These are phyloP conservation scores for Platysternon megacephalum DNA, from an alignment of 2,113 vertebrate genomes.

Conservation along the genomic window DNA sequence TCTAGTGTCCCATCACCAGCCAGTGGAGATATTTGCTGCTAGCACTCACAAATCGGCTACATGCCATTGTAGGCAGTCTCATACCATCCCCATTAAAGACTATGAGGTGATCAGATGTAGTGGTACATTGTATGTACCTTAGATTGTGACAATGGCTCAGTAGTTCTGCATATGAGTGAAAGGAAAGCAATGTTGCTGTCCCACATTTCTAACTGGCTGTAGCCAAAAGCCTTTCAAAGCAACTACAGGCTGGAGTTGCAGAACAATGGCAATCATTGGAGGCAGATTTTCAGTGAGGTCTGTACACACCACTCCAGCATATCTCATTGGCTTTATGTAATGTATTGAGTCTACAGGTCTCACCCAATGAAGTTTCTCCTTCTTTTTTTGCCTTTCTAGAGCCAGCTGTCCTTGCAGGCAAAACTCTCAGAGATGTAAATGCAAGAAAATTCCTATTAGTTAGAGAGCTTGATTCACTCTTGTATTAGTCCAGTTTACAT, in stretches of 20 bases:
- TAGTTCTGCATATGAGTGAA: accelerated
- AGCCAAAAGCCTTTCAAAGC: not conserved
- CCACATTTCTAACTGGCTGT: not conserved
- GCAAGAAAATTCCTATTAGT: not conserved
- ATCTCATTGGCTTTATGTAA: accelerated
- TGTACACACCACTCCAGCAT: not conserved
- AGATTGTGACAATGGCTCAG: not conserved
- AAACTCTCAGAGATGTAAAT: not conserved
- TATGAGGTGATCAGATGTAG: not conserved
- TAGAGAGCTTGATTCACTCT: not conserved
- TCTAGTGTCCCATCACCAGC: too few species aligned
- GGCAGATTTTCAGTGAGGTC: not conserved
- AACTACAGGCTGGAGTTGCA: too few species aligned
- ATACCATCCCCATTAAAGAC: not conserved
- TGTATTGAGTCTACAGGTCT: not conserved
- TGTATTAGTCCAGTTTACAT: not conserved
- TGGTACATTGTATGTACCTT: not conserved
- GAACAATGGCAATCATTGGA: not conserved
- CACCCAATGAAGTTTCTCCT: not conserved
- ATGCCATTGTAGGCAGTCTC: too few species aligned
- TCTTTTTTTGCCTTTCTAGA: not conserved
- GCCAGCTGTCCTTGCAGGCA: not conserved
- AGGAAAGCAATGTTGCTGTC: not conserved
- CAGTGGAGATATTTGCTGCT: too few species aligned
- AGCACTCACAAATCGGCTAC: too few species aligned